Base-by-base conservation (phyloP, 2,888 invertebrate species). In the Calliphora vomitoria region DNA sequence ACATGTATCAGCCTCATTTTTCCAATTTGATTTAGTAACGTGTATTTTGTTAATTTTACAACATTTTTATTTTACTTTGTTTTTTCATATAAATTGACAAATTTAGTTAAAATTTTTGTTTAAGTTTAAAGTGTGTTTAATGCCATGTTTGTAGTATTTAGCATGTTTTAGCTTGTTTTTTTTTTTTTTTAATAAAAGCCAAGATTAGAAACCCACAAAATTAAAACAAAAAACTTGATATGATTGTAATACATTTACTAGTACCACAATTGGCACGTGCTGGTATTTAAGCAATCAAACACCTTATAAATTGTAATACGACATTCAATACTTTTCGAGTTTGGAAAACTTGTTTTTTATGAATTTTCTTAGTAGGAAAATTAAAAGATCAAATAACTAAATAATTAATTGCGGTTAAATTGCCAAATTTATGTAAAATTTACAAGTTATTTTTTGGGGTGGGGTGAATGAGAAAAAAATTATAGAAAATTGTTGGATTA, bases 201-300 rank as follows among this genome's bases (percentile, higher is more conserved):
- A 58, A 71, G 50, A 75, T 62, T 75, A 15, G 3, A 18, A 55
- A 66, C 35, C 60, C 35, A 38, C 13, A 64, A 64, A 44, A 44
- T 5, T n/a, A 8, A 41, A 74, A 74, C 31, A 6, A 44, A 6
- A 62, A 53, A 74, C 82, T 58, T 68, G 25, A 44, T 58, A 68
- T 68, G 53, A 41, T 66, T 55, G 31, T 55, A 53, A 53, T 66
- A 66, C 13, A 15, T 58, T 15, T 44, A 38, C 18, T 41, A 11
- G 20, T 35, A 64, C 64, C 35, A 66, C 38, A 55, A 35, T 44
- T 53, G 71, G 82, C 87, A 87, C 87, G 87, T 87, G 87, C 78
- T 69, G 85, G 82, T 55, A 87, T 87, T 87, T 82, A 74, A 74
- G 80, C 83, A 87, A 87, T 83, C 71, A 66, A 75, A 76, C 86